Conservation (phyloP, 2,797 vertebrate species). For the Pangasius macronema region DNA sequence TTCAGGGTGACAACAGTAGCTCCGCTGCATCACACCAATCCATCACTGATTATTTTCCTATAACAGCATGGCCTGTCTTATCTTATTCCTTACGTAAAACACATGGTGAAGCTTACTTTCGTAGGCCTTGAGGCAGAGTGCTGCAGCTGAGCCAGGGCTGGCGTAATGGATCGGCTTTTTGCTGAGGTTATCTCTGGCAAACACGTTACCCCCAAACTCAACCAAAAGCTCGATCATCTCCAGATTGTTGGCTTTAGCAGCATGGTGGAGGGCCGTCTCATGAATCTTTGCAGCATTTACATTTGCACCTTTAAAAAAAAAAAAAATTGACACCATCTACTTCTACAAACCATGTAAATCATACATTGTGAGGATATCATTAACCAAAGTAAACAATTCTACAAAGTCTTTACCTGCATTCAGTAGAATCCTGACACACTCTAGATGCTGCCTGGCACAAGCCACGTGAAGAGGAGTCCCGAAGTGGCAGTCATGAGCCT, state of each 20-base stretch:
- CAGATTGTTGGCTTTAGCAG: slow-evolving; percentile 76
- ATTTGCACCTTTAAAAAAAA: slow-evolving; percentile 77
- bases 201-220: slow-evolving; percentile 84
- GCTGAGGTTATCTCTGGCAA: slow-evolving; percentile 80
- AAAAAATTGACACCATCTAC: not conserved
- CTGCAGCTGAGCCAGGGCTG: slow-evolving; percentile 69
- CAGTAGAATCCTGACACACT: slow-evolving; percentile 83
- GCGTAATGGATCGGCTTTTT: slow-evolving; percentile 82
- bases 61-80: not conserved
- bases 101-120: slow-evolving; percentile 74
- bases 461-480: slow-evolving; percentile 90
- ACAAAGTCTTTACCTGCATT: slow-evolving; percentile 76
- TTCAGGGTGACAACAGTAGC: not conserved
- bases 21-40: not conserved
- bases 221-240: slow-evolving; percentile 85
- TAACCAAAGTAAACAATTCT: not conserved
- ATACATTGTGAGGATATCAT: not conserved
- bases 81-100: not conserved
- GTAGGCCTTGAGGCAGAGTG: slow-evolving; percentile 77
- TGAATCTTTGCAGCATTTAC: slow-evolving; percentile 90
- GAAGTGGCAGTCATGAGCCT: slow-evolving; percentile 87
- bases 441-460: slow-evolving; percentile 81
- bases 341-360: not conserved
- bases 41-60: not conserved
- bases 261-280: slow-evolving; percentile 87